Base-by-base conservation (phyloP, 2,797 vertebrate genomes). In the Epinephelus malabaricus region DNA sequence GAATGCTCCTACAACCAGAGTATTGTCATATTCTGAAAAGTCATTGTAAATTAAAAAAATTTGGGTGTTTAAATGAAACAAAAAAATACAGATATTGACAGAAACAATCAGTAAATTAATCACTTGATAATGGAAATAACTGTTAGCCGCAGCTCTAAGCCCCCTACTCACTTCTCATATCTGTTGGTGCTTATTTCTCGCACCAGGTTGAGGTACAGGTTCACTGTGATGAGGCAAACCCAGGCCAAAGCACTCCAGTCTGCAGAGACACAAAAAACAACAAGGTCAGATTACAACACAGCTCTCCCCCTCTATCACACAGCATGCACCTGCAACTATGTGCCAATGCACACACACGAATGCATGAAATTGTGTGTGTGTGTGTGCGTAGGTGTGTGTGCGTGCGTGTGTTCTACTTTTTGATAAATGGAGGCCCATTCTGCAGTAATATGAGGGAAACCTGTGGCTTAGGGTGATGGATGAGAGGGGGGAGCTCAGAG, bases 211-310 rank as follows among this genome's bases (percentile, higher is more conserved):
- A 95, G 86, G 88, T 95, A 96, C 23, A 96, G 92, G 85, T 96
- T 96, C 55, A 95, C 69, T 15, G 95, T 96, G 88, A 96, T 95
- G 82, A 95, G 95, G 88, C 95, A 95, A 83, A 96, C 95, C 95
- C 95, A 96, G 69, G 93, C 94, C 88, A 96, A 86, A 76, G 95
- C 91, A 76, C 95, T 94, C 95, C 95, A 96, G 86, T 96, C 95
- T 96, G 92, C 81, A 83, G 84, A 69, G 59, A 72, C 65, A 65
- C 38, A 73, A 66, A 80, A 77, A 87, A 85, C 86, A 86, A 84
- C 84, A 90, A 92, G 92, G 91, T 93, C 91, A 91, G 86, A 91
- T 85, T 74, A 88, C 80, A 89, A 78, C 74, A 85, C 63, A 69
- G 83, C 77, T 76, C 67, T 60, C 30, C 58, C 68, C 17, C 17